phyloP scores from a whole-genome alignment of 2,113 vertebrate species.

The Paedocypris sp. region DNA sequence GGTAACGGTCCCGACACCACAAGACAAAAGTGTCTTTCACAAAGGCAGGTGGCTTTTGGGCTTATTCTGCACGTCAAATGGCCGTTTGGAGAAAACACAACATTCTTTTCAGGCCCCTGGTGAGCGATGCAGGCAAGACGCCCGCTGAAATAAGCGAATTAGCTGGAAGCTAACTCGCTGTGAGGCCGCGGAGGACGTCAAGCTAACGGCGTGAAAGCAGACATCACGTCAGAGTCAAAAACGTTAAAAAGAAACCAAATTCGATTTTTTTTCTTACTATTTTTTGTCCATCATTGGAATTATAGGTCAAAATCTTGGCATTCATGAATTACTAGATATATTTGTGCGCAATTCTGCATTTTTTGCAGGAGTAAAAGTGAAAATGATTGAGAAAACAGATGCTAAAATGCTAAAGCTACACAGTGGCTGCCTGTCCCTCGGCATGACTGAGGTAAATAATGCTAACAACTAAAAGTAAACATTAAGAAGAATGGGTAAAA shows the following conservation, averaged over 20 bases:
- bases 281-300: neutral
- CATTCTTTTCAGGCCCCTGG: neutral
- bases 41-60: neutral
- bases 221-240: constrained; percentile 20
- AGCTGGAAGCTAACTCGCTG: constrained; percentile 10
- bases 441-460: neutral
- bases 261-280: no score
- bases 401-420: no score
- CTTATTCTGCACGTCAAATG: neutral
- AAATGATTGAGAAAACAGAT: no score
- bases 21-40: constrained; percentile 4
- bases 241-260: no score
- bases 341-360: neutral
- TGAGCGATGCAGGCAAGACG: neutral
- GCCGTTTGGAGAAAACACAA: constrained; percentile 2
- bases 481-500: neutral
- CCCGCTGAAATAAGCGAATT: constrained; percentile 19
- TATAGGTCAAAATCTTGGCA: neutral
- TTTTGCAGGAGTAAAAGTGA: neutral
- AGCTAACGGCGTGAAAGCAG: no score
- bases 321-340: neutral
- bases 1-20: neutral
- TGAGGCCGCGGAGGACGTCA: neutral
- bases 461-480: neutral
- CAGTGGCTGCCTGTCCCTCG: neutral